Evolutionary conservation across 2,797 vertebrate species (phyloP), one percentile per base, ranked within the genome.

Genomic region (Fratercula arctica): DNA sequence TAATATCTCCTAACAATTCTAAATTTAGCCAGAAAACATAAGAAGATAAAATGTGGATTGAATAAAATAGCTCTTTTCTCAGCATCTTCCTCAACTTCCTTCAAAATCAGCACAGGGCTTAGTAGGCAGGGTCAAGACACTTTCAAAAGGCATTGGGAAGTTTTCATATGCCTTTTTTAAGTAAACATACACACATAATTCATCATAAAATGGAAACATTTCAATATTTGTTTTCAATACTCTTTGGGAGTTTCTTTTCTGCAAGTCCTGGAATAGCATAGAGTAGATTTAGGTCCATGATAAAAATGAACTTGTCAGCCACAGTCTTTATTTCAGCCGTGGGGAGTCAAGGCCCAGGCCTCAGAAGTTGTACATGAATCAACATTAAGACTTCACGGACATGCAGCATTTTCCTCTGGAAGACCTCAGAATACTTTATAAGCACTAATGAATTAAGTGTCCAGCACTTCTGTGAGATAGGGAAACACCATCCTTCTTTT

Each of bases 401-500:
- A 16, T 0, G 11, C 53, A 80, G 63, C 61, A 63, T 63, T 87
- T 91, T 68, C 92, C 90, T 75, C 70, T 83, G 31, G 80, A 66
- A 72, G 93, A 85, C 75, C 84, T 28, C 20, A 87, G 82, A 88
- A 77, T 33, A 31, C 86, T 94, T 80, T 87, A 73, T 94, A 97
- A 96, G 82, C 81, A 25, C 48, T 95, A 97, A 96, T 92, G 84
- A 96, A 94, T 96, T 95, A 92, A 91, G 81, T 56, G 79, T 78
- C 87, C 87, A 56, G 90, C 78, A 18, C 75, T 95, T 67, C 53
- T 24, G 20, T 4, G 50, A 94, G 75, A 90, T 67, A 85, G 59
- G 50, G 85, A 85, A 96, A 69, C 64, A 89, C 57, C 85, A 95
- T 85, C 84, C 76, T 87, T 94, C 90, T 95, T 92, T 74, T 85